Evolutionary conservation across 2,797 vertebrate species (phyloP).

Genomic region (Carcharodon carcharias): DNA sequence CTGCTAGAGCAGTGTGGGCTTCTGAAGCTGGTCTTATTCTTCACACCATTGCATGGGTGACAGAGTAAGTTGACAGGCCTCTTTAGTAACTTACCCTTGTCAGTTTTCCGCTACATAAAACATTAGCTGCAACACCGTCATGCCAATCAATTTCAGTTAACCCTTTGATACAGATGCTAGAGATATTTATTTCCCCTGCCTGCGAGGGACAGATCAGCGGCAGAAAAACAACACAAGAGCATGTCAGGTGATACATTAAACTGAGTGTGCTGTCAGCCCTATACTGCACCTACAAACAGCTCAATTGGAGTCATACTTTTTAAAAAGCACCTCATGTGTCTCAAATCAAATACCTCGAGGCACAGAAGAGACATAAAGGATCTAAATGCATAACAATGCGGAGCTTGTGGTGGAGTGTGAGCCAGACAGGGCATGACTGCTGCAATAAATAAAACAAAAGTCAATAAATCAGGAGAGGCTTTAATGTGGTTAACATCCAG

Average conservation of each 20-base stretch:
- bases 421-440: not conserved
- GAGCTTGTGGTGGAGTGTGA: not conserved
- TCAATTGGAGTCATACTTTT: not conserved
- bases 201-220: not conserved
- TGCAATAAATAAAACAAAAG: slow-evolving; percentile 15
- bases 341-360: slow-evolving; percentile 25
- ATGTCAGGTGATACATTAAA: not conserved
- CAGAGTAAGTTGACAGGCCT: not conserved
- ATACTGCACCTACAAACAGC: not conserved
- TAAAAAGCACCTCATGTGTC: not conserved
- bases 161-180: not conserved
- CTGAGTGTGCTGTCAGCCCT: not conserved
- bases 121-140: not conserved
- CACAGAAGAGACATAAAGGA: not conserved
- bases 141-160: slow-evolving; percentile 33
- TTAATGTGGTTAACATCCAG: not conserved
- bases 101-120: slow-evolving; percentile 26
- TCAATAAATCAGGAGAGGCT: not conserved
- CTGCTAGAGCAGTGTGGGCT: not conserved
- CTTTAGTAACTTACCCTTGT: not conserved
- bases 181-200: slow-evolving; percentile 4
- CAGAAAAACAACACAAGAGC: not conserved
- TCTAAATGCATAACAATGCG: slow-evolving; percentile 6
- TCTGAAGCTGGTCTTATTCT: not conserved
- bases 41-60: not conserved